A percentile compares a stretch with the other conserved stretches of the same genome.
phyloP scores from a whole-genome alignment of 2,113 vertebrate species.

The Cygnus buccinator region DNA sequence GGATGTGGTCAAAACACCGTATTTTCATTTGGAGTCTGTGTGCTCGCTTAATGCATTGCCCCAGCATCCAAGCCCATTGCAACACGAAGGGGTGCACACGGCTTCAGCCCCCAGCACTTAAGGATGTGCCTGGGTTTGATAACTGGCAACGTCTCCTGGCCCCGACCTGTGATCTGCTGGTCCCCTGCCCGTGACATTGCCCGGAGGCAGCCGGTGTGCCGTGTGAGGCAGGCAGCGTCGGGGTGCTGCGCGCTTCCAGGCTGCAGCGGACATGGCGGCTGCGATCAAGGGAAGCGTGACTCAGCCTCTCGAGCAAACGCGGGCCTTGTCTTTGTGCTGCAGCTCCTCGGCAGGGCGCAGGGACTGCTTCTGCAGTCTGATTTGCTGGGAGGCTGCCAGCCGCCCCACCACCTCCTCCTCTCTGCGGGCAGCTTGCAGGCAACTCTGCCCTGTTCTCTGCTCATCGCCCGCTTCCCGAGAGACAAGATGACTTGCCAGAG shows the following conservation, averaged over 20 bases:
- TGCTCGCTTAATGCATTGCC: not conserved
- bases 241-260: rapidly evolving
- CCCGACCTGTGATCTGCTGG: no score
- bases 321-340: not conserved
- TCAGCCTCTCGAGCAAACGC: not conserved
- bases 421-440: constrained; percentile 27
- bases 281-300: not conserved
- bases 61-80: rapidly evolving
- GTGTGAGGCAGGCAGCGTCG: rapidly evolving
- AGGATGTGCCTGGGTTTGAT: rapidly evolving
- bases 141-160: not conserved
- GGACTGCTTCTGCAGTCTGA: constrained; percentile 6
- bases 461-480: rapidly evolving
- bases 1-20: rapidly evolving
- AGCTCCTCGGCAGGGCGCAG: not conserved
- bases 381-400: constrained; percentile 59
- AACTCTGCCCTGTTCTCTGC: not conserved
- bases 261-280: not conserved
- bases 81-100: rapidly evolving
- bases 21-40: not conserved
- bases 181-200: rapidly evolving
- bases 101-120: not conserved
- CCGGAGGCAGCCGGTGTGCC: rapidly evolving
- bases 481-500: not conserved
- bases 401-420: constrained; percentile 5